phyloP scores from a whole-genome alignment of 1,140 invertebrate genomes.

The Paracyclopina nana region DNA sequence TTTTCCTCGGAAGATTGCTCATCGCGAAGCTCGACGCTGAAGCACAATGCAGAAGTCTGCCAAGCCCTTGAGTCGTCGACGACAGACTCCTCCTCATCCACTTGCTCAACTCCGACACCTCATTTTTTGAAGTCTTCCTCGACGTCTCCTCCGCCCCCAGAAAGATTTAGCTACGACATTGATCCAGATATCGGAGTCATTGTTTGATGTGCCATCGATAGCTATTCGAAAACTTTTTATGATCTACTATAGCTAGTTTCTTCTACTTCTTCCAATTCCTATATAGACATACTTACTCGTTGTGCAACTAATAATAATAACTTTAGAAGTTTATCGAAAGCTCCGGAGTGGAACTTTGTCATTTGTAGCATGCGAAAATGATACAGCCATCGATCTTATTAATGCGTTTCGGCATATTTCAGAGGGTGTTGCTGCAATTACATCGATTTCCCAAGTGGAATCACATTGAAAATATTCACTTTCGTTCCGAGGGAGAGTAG shows the following conservation, averaged over 20 bases:
- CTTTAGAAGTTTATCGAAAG: background rate
- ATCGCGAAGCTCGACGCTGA: conserved; percentile 2
- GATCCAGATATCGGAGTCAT: conserved; percentile 16
- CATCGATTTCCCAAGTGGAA: too few relatives aligned
- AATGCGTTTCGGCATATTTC: too few relatives aligned
- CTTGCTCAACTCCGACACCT: too few relatives aligned
- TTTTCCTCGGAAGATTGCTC: background rate
- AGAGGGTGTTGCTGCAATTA: too few relatives aligned
- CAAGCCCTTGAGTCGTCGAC: background rate
- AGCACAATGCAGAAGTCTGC: too few relatives aligned
- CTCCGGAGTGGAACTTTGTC: too few relatives aligned
- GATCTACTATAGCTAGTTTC: background rate
- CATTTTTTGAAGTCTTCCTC: too few relatives aligned
- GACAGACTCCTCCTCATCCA: background rate
- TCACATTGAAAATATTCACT: too few relatives aligned
- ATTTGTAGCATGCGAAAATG: too few relatives aligned
- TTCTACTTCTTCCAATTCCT: background rate
- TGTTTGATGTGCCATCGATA: background rate
- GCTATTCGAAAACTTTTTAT: background rate
- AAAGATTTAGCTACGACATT: conserved; percentile 13
- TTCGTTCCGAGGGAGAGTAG: too few relatives aligned
- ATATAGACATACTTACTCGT: background rate
- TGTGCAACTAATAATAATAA: background rate
- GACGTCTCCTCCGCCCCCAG: background rate
- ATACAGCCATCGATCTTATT: too few relatives aligned